phyloP scores from a whole-genome alignment of 2,888 invertebrate species.

The Poecilus cupreus region DNA sequence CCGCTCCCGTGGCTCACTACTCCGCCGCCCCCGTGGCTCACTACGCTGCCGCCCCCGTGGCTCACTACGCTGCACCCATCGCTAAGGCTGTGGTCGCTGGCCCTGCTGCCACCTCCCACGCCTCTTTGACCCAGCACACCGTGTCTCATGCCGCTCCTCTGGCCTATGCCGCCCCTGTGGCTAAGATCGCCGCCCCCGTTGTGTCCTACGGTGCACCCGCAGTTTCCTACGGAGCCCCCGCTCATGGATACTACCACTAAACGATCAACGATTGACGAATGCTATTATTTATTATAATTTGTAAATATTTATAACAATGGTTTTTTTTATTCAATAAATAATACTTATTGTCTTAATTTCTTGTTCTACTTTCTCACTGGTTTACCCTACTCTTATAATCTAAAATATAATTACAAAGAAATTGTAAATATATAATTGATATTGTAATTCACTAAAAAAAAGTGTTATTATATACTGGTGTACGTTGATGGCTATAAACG shows the following conservation, averaged over 20 bases:
- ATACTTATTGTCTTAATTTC: too few species aligned
- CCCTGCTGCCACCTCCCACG: constrained; percentile 60
- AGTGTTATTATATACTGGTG: too few species aligned
- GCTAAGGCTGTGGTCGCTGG: constrained; percentile 58
- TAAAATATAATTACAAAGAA: too few species aligned
- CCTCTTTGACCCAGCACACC: constrained; percentile 56
- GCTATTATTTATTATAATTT: too few species aligned
- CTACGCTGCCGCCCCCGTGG: constrained; percentile 64
- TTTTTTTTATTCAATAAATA: too few species aligned
- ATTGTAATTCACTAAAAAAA: too few species aligned
- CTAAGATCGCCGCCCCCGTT: constrained; percentile 60
- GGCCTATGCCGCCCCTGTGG: constrained; percentile 61
- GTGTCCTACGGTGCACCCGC: constrained; percentile 62
- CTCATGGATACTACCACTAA: constrained; percentile 45
- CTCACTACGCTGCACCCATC: constrained; percentile 68
- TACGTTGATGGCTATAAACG: too few species aligned
- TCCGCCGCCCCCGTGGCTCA: constrained; percentile 57
- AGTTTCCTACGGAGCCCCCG: constrained; percentile 49
- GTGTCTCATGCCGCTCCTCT: constrained; percentile 63
- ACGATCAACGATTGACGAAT: background rate
- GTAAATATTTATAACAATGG: too few species aligned
- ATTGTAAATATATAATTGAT: too few species aligned
- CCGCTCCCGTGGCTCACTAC: constrained; percentile 70
- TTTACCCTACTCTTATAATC: too few species aligned
- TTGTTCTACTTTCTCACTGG: too few species aligned